A percentile compares a stretch with the other conserved stretches of the same genome.
Evolutionary conservation across 1,140 invertebrate species (phyloP).

Genomic region (Apis cerana): DNA sequence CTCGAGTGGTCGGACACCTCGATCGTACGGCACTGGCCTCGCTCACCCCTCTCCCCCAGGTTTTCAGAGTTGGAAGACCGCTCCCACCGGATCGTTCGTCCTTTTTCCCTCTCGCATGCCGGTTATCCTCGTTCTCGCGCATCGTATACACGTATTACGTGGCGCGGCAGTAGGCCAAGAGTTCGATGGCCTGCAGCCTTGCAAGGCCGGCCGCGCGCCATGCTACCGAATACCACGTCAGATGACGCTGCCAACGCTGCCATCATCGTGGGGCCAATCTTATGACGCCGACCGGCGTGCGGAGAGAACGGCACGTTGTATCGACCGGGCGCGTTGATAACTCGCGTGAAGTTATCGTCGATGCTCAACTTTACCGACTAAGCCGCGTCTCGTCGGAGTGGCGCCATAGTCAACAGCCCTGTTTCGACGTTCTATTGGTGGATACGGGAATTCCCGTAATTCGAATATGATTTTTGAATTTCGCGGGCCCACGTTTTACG

Average conservation of each 20-base stretch:
- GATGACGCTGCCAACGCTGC: slow-evolving; percentile 49
- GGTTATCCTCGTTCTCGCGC: slow-evolving; percentile 61
- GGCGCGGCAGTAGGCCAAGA: slow-evolving; percentile 73
- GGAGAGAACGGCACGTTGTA: slow-evolving; percentile 32
- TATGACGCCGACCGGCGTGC: slow-evolving; percentile 18
- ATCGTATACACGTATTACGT: slow-evolving; percentile 67
- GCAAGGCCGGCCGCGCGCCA: slow-evolving; percentile 74
- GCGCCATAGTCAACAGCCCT: background rate
- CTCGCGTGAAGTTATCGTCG: slow-evolving; percentile 21
- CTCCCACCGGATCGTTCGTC: slow-evolving; percentile 30
- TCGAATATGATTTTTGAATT: background rate
- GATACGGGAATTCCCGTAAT: background rate
- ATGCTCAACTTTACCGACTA: slow-evolving; percentile 68
- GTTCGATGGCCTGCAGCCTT: slow-evolving; percentile 80
- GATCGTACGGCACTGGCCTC: slow-evolving; percentile 11
- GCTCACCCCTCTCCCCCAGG: slow-evolving; percentile 6
- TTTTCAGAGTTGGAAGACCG: slow-evolving; percentile 24
- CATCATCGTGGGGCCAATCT: slow-evolving; percentile 18
- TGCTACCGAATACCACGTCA: slow-evolving; percentile 50
- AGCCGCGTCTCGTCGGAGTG: background rate
- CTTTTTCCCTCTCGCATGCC: slow-evolving; percentile 54
- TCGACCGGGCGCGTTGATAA: slow-evolving; percentile 45
- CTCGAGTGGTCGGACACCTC: slow-evolving; percentile 5
- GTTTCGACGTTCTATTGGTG: background rate
- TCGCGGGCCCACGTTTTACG: background rate